These are phyloP conservation scores for Saccostrea glomerata DNA, from an alignment of 1,140 invertebrate species.

Conservation along the genomic window DNA sequence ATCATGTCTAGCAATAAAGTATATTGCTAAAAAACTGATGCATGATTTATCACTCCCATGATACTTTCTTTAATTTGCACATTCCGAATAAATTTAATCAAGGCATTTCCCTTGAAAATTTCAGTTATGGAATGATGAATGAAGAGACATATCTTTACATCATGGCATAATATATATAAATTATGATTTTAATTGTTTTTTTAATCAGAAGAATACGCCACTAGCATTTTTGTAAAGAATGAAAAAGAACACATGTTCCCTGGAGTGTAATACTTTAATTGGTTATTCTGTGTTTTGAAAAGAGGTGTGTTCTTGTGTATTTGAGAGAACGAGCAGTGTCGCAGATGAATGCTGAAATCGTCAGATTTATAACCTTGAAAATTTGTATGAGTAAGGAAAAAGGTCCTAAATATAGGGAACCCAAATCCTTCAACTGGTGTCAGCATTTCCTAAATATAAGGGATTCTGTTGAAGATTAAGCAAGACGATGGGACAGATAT, in stretches of 20 bases:
- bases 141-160: background rate
- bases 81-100: constrained; percentile 13
- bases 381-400: background rate
- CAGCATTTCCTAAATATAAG: too few species aligned
- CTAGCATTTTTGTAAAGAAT: background rate
- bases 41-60: background rate
- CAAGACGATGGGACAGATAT: too few species aligned
- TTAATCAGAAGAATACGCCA: background rate
- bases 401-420: too few species aligned
- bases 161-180: background rate
- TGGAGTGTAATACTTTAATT: too few species aligned
- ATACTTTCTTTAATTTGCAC: background rate
- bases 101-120: background rate
- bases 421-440: too few species aligned
- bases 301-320: too few species aligned
- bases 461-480: too few species aligned
- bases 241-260: background rate
- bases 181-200: background rate
- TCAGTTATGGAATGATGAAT: background rate
- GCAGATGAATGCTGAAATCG: too few species aligned
- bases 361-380: too few species aligned
- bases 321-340: too few species aligned
- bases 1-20: background rate
- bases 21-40: background rate
- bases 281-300: too few species aligned